These are phyloP conservation scores for Campoletis raptor DNA, from an alignment of 2,888 invertebrate species.

Conservation along the genomic window DNA sequence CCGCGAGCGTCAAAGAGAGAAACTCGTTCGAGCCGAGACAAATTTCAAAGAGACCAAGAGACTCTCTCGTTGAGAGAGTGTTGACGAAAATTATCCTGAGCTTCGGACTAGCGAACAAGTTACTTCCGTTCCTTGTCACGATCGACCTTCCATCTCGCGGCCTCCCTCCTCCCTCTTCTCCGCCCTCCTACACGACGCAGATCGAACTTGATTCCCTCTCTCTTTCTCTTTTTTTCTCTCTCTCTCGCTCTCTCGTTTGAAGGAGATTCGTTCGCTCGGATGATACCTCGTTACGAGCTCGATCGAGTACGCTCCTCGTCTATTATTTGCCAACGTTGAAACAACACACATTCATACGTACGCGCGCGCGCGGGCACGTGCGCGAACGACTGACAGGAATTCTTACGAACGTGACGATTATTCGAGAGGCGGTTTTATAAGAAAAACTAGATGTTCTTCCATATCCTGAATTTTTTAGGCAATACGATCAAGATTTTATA, in stretches of 20 bases:
- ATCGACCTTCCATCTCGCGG: constrained; percentile 23
- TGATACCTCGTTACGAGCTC: constrained; percentile 51
- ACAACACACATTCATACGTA: neutral
- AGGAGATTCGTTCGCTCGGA: constrained; percentile 28
- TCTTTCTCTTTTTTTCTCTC: neutral
- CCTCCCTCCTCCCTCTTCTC: neutral
- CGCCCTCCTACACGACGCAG: constrained; percentile 37
- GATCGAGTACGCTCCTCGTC: constrained; percentile 46
- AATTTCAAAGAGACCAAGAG: constrained; percentile 22
- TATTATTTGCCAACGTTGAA: constrained; percentile 11
- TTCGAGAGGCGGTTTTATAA: neutral
- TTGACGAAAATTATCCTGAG: constrained; percentile 53
- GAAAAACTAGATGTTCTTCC: neutral
- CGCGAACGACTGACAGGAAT: neutral
- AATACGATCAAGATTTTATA: neutral
- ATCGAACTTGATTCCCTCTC: constrained; percentile 53
- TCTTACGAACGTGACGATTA: neutral
- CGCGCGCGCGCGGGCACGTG: constrained; percentile 2
- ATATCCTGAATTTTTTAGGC: neutral
- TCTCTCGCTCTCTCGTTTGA: constrained; percentile 21
- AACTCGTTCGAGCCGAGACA: constrained; percentile 8
- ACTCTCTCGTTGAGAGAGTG: constrained; percentile 44
- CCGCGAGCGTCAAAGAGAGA: constrained; percentile 36
- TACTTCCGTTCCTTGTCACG: constrained; percentile 52
- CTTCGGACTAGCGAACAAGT: constrained; percentile 37